Conservation (phyloP, 2,888 invertebrate species). For the Pseudococcus longispinus region DNA sequence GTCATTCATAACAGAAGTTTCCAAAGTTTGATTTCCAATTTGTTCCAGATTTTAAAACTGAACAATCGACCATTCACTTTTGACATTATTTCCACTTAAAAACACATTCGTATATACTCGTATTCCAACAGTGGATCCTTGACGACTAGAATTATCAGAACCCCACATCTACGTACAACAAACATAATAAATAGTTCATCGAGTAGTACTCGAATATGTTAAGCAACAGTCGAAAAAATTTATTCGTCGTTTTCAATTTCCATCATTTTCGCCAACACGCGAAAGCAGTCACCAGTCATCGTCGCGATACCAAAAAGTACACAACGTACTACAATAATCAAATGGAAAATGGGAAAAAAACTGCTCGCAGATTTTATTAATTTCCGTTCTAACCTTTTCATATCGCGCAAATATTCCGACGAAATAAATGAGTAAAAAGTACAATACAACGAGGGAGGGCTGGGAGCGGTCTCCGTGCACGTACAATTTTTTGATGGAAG, state of each 20-base stretch:
- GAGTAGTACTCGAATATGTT: not conserved
- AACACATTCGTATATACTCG: no score
- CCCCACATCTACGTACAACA: not conserved
- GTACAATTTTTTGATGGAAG: conserved; percentile 20
- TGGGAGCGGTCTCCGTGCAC: not conserved
- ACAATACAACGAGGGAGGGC: not conserved
- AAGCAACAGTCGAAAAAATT: not conserved
- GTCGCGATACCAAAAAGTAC: not conserved
- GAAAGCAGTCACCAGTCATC: not conserved
- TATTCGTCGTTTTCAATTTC: not conserved
- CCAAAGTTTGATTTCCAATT: not conserved
- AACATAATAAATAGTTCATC: not conserved
- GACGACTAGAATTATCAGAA: not conserved
- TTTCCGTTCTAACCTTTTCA: conserved; percentile 24
- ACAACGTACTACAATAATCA: conserved; percentile 7
- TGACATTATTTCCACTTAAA: no score
- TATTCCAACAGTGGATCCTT: no score
- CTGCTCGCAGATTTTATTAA: conserved; percentile 22
- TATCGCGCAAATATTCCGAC: not conserved
- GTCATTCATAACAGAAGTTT: no score
- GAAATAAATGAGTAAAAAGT: not conserved
- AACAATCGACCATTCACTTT: no score
- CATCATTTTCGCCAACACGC: not conserved
- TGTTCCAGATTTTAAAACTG: not conserved
- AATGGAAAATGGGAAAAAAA: not conserved